A percentile compares a stretch with the other conserved stretches of the same genome.
These are phyloP conservation scores for Gobionotothen gibberifrons DNA, from an alignment of 2,797 vertebrate species.

Conservation along the genomic window DNA sequence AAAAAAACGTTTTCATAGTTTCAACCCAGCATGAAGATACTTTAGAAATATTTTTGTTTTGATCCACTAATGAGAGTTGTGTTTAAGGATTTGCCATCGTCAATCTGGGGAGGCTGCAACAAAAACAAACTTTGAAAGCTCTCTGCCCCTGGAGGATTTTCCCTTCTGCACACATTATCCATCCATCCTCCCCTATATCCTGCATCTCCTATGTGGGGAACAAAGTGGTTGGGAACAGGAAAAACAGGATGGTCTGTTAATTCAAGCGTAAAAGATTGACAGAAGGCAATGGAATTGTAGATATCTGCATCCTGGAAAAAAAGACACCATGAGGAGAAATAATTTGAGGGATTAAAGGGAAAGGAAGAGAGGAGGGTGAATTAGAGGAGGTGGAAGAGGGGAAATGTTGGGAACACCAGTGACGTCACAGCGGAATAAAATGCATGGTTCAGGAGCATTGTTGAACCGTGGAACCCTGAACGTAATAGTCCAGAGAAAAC, in stretches of 20 bases:
- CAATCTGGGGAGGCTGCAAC: slow-evolving; percentile 33
- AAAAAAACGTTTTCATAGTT: slow-evolving; percentile 18
- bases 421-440: slow-evolving; percentile 46
- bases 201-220: slow-evolving; percentile 42
- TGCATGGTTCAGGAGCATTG: slow-evolving; percentile 27
- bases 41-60: slow-evolving; percentile 47
- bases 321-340: slow-evolving; percentile 42
- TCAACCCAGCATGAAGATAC: slow-evolving; percentile 26
- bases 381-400: neutral
- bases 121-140: slow-evolving; percentile 55
- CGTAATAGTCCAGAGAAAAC: slow-evolving; percentile 45
- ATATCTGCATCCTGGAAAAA: slow-evolving; percentile 54
- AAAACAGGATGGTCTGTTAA: slow-evolving; percentile 53
- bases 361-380: slow-evolving; percentile 25
- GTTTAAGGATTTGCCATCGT: slow-evolving; percentile 29
- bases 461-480: slow-evolving; percentile 11
- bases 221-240: slow-evolving; percentile 53
- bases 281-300: slow-evolving; percentile 30
- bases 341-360: slow-evolving; percentile 52
- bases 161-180: slow-evolving; percentile 18
- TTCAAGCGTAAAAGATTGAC: slow-evolving; percentile 56
- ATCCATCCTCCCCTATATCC: slow-evolving; percentile 23
- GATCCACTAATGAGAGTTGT: slow-evolving; percentile 16
- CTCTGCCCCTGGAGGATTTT: neutral
- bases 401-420: slow-evolving; percentile 16